A percentile compares a stretch with the other conserved stretches of the same genome.
Conservation (phyloP, 2,888 invertebrate genomes). For the Macrophya annulata region DNA sequence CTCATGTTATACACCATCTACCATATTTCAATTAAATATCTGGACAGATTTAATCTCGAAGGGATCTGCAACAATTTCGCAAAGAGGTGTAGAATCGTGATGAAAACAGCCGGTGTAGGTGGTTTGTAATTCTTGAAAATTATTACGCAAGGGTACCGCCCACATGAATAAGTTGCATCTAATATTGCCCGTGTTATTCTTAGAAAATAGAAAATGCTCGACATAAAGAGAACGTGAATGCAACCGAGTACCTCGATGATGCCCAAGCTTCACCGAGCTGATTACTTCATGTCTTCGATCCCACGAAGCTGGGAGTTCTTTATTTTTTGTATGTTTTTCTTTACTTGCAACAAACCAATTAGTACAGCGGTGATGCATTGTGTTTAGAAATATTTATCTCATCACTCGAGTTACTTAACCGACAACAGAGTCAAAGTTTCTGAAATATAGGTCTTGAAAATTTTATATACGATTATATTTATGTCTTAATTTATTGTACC, state of each 20-base stretch:
- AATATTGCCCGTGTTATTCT: slow-evolving; percentile 25
- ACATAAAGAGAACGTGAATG: slow-evolving; percentile 41
- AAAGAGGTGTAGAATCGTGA: not conserved
- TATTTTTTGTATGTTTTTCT: too few species aligned
- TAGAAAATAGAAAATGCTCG: slow-evolving; percentile 36
- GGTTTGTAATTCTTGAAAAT: slow-evolving; percentile 7
- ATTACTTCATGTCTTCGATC: slow-evolving; percentile 53
- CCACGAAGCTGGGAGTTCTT: slow-evolving; percentile 27
- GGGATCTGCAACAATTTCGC: not conserved
- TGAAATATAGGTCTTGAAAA: not conserved
- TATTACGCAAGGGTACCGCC: slow-evolving; percentile 42
- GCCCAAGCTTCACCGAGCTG: slow-evolving; percentile 40
- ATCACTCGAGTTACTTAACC: slow-evolving; percentile 38
- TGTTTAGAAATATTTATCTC: slow-evolving; percentile 24
- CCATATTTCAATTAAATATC: slow-evolving; percentile 4
- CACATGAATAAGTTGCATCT: slow-evolving; percentile 33
- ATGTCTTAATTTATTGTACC: not conserved
- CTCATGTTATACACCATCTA: not conserved
- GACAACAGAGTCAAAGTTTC: not conserved
- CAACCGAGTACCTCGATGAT: slow-evolving; percentile 31
- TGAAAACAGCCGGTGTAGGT: not conserved
- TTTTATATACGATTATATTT: not conserved
- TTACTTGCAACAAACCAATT: slow-evolving; percentile 48
- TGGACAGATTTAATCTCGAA: not conserved
- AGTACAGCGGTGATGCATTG: slow-evolving; percentile 32